phyloP scores from a whole-genome alignment of 1,140 invertebrate genomes.

The Sweltsa coloradensis region DNA sequence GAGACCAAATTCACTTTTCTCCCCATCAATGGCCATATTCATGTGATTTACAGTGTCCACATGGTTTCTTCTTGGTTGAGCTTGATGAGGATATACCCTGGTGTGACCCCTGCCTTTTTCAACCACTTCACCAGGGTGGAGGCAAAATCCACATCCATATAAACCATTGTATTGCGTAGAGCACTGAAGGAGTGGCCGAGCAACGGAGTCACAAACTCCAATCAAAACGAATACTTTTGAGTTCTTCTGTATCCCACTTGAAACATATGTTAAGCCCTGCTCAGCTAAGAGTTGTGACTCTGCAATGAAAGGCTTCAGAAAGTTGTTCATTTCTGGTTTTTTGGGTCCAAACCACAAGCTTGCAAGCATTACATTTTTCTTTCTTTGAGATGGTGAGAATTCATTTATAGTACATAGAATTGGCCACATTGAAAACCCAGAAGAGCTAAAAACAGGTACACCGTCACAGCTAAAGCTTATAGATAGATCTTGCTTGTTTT shows the following conservation, averaged over 20 bases:
- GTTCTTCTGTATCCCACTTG: not conserved
- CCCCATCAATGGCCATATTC: slow-evolving; percentile 8
- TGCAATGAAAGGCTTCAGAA: slow-evolving; percentile 17
- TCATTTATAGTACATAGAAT: slow-evolving; percentile 15
- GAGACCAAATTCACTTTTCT: slow-evolving; percentile 15
- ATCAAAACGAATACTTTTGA: slow-evolving; percentile 16
- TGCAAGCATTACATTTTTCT: slow-evolving; percentile 1
- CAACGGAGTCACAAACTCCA: slow-evolving; percentile 19
- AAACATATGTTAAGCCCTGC: slow-evolving; percentile 16
- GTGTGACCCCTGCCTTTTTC: slow-evolving; percentile 13
- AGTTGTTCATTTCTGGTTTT: slow-evolving; percentile 18
- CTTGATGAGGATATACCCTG: slow-evolving; percentile 16
- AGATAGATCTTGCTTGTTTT: not conserved
- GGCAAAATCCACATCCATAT: slow-evolving; percentile 22
- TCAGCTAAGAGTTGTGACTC: slow-evolving; percentile 12
- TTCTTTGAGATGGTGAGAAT: slow-evolving; percentile 6
- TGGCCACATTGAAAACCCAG: slow-evolving; percentile 13
- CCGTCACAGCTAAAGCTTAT: slow-evolving; percentile 13
- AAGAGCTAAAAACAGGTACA: slow-evolving; percentile 13
- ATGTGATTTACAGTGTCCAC: slow-evolving; percentile 15
- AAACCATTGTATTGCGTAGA: slow-evolving; percentile 19
- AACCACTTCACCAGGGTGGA: slow-evolving; percentile 17
- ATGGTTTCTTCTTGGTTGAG: slow-evolving; percentile 12
- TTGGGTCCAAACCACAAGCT: slow-evolving; percentile 15
- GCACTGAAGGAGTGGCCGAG: slow-evolving; percentile 14